Evolutionary conservation across 2,888 invertebrate genomes (phyloP).

Genomic region (Ophion obscuratus): DNA sequence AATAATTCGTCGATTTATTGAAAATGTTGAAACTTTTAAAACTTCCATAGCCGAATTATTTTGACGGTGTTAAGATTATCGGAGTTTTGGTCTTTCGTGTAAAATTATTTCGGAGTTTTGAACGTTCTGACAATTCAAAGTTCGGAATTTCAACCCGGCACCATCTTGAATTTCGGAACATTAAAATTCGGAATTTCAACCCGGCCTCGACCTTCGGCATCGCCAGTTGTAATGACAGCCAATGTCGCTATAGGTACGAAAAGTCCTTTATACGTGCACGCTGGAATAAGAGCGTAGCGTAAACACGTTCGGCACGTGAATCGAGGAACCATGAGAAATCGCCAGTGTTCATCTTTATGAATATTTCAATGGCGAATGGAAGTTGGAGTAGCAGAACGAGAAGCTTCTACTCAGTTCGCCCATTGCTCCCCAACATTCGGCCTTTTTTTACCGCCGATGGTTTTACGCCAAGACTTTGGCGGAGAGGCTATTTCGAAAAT

Average conservation of each 20-base stretch:
- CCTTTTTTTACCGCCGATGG: slow-evolving; percentile 27
- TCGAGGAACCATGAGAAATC: slow-evolving; percentile 65
- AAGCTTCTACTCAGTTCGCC: slow-evolving; percentile 41
- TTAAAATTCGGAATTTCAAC: too few relatives aligned
- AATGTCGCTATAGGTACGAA: neutral
- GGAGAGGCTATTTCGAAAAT: slow-evolving; percentile 60
- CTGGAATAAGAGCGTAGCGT: slow-evolving; percentile 10
- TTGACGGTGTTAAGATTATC: too few relatives aligned
- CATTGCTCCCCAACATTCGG: slow-evolving; percentile 33
- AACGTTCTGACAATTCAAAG: too few relatives aligned
- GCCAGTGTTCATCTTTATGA: slow-evolving; percentile 64
- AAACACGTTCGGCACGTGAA: slow-evolving; percentile 61
- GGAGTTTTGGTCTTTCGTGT: too few relatives aligned
- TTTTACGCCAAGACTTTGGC: slow-evolving; percentile 39
- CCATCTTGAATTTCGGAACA: too few relatives aligned
- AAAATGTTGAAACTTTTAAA: too few relatives aligned
- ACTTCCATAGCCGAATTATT: too few relatives aligned
- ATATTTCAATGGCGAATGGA: slow-evolving; percentile 62
- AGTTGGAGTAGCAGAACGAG: slow-evolving; percentile 37
- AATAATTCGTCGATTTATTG: too few relatives aligned
- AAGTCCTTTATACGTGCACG: neutral
- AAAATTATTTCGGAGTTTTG: too few relatives aligned
- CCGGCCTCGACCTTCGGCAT: too few relatives aligned
- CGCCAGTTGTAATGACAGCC: too few relatives aligned
- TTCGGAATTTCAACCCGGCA: too few relatives aligned